A percentile compares a stretch with the other conserved stretches of the same genome.
Evolutionary conservation across 2,113 vertebrate species (phyloP).

Genomic region (Catharus fuscescens): DNA sequence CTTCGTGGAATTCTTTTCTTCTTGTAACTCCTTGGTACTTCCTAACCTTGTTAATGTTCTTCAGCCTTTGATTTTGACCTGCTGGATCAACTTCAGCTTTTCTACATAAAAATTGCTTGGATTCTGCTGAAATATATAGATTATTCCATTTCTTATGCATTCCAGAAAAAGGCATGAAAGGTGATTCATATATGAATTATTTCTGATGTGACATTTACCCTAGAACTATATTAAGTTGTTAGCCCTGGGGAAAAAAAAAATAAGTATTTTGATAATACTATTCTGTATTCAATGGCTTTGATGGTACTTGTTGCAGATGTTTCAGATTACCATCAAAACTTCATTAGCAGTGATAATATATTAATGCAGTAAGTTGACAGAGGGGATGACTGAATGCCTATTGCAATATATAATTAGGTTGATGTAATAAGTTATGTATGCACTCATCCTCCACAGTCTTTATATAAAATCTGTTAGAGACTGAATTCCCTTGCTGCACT

Average conservation of each 20-base stretch:
- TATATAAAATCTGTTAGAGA: constrained; percentile 49
- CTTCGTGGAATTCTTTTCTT: background rate
- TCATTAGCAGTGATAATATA: constrained; percentile 66
- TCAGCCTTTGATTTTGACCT: background rate
- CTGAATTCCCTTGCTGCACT: constrained; percentile 5
- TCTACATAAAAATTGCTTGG: background rate
- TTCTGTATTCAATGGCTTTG: constrained; percentile 29
- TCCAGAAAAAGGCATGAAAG: background rate
- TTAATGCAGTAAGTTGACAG: constrained; percentile 57
- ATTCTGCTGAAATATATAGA: background rate
- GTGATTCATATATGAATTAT: background rate
- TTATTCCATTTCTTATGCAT: background rate
- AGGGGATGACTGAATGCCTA: constrained; percentile 56
- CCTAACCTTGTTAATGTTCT: background rate
- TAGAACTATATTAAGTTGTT: constrained; percentile 38
- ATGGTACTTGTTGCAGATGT: constrained; percentile 60
- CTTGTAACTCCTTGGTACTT: background rate
- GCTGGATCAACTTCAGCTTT: background rate
- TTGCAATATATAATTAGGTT: constrained; percentile 57
- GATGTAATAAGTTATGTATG: constrained; percentile 47
- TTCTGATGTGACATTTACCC: constrained; percentile 27
- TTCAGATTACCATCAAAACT: constrained; percentile 72
- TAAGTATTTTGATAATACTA: background rate
- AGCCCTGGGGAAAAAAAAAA: background rate
- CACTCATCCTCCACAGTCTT: constrained; percentile 41